phyloP scores from a whole-genome alignment of 2,888 invertebrate genomes.

The Drosophila pegasa region DNA sequence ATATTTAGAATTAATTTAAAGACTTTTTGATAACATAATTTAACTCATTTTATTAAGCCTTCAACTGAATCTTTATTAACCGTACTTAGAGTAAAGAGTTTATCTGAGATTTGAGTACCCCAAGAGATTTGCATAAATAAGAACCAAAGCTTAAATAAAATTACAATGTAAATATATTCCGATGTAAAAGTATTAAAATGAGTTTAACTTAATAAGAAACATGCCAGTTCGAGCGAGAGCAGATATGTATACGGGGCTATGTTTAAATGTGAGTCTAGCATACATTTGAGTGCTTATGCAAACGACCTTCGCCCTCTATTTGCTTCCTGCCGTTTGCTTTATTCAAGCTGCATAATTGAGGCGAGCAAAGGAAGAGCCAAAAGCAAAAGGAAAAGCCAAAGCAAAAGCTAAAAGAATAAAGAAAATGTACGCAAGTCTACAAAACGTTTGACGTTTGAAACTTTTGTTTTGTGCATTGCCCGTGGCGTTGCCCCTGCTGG shows the following conservation, averaged over 20 bases:
- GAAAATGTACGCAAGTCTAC: slow-evolving; percentile 42
- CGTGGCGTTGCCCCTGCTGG: background rate
- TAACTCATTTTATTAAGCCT: background rate
- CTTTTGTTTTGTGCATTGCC: slow-evolving; percentile 37
- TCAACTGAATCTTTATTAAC: background rate
- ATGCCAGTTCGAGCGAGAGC: slow-evolving; percentile 9
- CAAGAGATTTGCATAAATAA: slow-evolving; percentile 29
- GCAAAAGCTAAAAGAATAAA: slow-evolving; percentile 26
- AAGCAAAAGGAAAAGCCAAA: slow-evolving; percentile 26
- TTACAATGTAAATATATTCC: slow-evolving; percentile 3
- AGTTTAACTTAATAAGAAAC: slow-evolving; percentile 9
- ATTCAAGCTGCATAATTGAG: slow-evolving; percentile 73
- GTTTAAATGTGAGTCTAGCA: slow-evolving; percentile 49
- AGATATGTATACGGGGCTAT: slow-evolving; percentile 8
- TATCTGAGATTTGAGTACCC: slow-evolving; percentile 22
- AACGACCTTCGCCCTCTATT: slow-evolving; percentile 65
- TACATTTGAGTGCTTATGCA: slow-evolving; percentile 61
- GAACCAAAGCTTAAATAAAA: slow-evolving; percentile 1
- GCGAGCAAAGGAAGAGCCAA: slow-evolving; percentile 38
- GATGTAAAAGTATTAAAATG: slow-evolving; percentile 1
- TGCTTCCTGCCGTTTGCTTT: slow-evolving; percentile 40
- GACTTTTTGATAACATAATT: no score
- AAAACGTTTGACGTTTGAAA: slow-evolving; percentile 72
- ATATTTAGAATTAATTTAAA: no score
- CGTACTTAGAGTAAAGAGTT: background rate